phyloP scores from a whole-genome alignment of 2,888 invertebrate species.

The Drosophila monieri region DNA sequence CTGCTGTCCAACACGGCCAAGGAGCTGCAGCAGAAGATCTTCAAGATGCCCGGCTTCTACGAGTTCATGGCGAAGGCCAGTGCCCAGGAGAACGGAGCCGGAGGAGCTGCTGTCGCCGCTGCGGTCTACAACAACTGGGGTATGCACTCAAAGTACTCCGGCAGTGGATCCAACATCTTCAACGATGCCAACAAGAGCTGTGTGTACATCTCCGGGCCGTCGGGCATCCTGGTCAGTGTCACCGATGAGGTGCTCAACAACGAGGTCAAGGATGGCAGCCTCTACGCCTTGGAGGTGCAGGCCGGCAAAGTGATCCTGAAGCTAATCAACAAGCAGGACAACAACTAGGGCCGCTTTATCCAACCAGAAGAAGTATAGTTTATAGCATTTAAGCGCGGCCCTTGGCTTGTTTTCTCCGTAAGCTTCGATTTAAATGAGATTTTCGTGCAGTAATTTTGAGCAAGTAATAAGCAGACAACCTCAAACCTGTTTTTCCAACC shows the following conservation, averaged over 20 bases:
- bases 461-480: slow-evolving; percentile 44
- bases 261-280: slow-evolving; percentile 90
- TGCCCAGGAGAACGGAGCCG: slow-evolving; percentile 66
- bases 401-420: slow-evolving; percentile 52
- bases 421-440: slow-evolving; percentile 67
- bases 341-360: slow-evolving; percentile 42
- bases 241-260: slow-evolving; percentile 94
- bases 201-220: slow-evolving; percentile 92
- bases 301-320: slow-evolving; percentile 85
- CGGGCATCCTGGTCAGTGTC: slow-evolving; percentile 92
- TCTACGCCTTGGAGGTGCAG: slow-evolving; percentile 87
- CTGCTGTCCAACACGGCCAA: slow-evolving; percentile 88
- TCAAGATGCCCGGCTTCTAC: slow-evolving; percentile 86
- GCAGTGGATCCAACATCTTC: slow-evolving; percentile 84
- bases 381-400: slow-evolving; percentile 64
- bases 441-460: slow-evolving; percentile 67
- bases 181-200: slow-evolving; percentile 85
- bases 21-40: slow-evolving; percentile 88
- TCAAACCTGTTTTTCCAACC: slow-evolving; percentile 1
- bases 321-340: slow-evolving; percentile 83
- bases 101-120: slow-evolving; percentile 33
- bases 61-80: slow-evolving; percentile 79
- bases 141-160: slow-evolving; percentile 84
- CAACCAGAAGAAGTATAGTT: slow-evolving; percentile 51
- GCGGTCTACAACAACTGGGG: slow-evolving; percentile 71